These are phyloP conservation scores for Alcedo quadribrachys DNA, from an alignment of 2,797 vertebrate genomes.

Conservation along the genomic window DNA sequence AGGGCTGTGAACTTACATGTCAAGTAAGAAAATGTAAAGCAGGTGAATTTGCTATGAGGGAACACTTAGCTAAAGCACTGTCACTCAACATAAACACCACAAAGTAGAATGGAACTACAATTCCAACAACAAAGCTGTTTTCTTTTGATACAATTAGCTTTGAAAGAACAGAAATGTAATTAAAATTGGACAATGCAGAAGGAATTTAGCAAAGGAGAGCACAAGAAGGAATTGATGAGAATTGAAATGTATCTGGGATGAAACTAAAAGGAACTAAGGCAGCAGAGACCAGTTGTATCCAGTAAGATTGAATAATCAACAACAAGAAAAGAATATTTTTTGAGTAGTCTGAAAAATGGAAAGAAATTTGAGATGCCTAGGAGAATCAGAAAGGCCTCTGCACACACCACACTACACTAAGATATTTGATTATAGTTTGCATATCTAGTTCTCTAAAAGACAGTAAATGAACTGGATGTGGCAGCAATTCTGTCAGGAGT, in stretches of 20 bases:
- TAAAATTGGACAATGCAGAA: not conserved
- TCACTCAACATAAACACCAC: not conserved
- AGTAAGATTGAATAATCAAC: not conserved
- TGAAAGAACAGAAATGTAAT: not conserved
- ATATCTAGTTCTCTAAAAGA: not conserved
- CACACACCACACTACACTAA: not conserved
- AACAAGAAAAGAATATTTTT: not conserved
- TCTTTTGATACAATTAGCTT: not conserved
- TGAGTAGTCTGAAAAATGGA: not conserved
- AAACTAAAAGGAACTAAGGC: not conserved
- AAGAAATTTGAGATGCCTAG: not conserved
- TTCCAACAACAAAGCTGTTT: not conserved
- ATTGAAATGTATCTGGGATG: conserved; percentile 21
- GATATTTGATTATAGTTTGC: not conserved
- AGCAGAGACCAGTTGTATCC: conserved; percentile 13
- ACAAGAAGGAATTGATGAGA: not conserved
- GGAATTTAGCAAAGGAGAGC: not conserved
- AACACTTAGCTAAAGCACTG: not conserved
- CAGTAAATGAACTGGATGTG: not conserved
- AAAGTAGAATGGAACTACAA: not conserved
- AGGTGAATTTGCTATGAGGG: not conserved
- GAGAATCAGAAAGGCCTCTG: not conserved
- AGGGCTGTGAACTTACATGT: not conserved
- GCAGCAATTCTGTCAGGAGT: not conserved
- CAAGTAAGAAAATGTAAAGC: not conserved